Conservation (phyloP, 1,140 invertebrate species). For the Plectus sambesii region DNA sequence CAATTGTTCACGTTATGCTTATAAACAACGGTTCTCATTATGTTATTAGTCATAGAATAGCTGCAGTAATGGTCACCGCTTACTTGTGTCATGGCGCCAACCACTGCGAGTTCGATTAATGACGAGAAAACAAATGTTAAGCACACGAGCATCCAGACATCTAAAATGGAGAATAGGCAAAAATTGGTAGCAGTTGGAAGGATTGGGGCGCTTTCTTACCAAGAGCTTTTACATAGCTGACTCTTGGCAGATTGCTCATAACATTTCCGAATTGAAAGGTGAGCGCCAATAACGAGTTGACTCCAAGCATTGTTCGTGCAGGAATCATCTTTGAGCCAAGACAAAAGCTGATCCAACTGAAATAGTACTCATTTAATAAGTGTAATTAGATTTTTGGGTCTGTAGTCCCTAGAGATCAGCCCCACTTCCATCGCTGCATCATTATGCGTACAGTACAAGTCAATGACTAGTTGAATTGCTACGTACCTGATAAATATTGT, state of each 20-base stretch:
- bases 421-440: too few species aligned
- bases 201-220: neutral
- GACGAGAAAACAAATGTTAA: constrained; percentile 32
- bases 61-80: too few species aligned
- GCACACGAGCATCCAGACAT: constrained; percentile 35
- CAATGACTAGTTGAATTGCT: too few species aligned
- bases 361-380: too few species aligned
- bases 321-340: constrained; percentile 34
- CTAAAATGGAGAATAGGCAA: constrained; percentile 13
- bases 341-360: constrained; percentile 36
- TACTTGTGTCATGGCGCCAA: constrained; percentile 28
- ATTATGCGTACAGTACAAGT: too few species aligned
- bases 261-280: constrained; percentile 40
- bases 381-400: neutral
- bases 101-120: constrained; percentile 30
- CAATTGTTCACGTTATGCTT: constrained; percentile 3
- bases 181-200: neutral
- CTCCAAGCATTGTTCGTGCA: constrained; percentile 32
- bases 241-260: constrained; percentile 33
- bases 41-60: too few species aligned
- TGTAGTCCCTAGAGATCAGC: too few species aligned
- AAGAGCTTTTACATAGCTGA: constrained; percentile 27
- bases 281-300: constrained; percentile 30
- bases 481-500: constrained; percentile 33
- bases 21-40: too few species aligned